Percentiles rank a stretch among this genome's conserved stretches.
These are phyloP conservation scores for Etheostoma perlongum DNA, from an alignment of 2,797 vertebrate genomes.

Conservation along the genomic window DNA sequence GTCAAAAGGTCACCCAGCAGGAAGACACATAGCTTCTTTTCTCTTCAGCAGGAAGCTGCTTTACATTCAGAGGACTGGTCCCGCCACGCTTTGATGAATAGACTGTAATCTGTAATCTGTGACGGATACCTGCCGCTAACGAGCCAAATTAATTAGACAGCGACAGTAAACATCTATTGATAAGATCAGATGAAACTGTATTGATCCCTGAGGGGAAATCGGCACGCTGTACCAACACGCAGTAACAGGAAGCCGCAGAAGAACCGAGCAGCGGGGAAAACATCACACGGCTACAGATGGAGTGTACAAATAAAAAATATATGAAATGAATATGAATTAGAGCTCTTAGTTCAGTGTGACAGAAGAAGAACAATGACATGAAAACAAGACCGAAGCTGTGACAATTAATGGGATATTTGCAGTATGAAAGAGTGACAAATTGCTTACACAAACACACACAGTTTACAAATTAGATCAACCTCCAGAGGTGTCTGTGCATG, in stretches of 20 bases:
- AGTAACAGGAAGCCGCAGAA: slow-evolving; percentile 25
- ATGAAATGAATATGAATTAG: slow-evolving; percentile 38
- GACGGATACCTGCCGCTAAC: slow-evolving; percentile 66
- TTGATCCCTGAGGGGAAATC: slow-evolving; percentile 65
- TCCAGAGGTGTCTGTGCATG: slow-evolving; percentile 39
- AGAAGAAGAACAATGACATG: slow-evolving; percentile 36
- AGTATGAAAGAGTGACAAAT: slow-evolving; percentile 55
- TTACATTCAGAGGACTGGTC: slow-evolving; percentile 20
- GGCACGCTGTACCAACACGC: slow-evolving; percentile 25
- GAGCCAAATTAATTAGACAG: slow-evolving; percentile 73
- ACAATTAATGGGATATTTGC: slow-evolving; percentile 54
- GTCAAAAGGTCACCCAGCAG: slow-evolving; percentile 32
- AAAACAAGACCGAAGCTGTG: slow-evolving; percentile 46
- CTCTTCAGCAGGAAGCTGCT: slow-evolving; percentile 25
- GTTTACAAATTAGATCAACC: slow-evolving; percentile 60
- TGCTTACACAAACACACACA: slow-evolving; percentile 33
- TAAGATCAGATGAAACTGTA: slow-evolving; percentile 72
- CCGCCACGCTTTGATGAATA: slow-evolving; percentile 50
- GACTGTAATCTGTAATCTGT: slow-evolving; percentile 66
- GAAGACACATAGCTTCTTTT: background rate
- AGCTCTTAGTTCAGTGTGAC: slow-evolving; percentile 31
- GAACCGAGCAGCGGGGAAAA: background rate
- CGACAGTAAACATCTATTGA: slow-evolving; percentile 70
- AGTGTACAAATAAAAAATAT: slow-evolving; percentile 10
- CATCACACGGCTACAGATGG: background rate